Evolutionary conservation across 2,113 vertebrate species (phyloP).

Genomic region (Tragulus kanchil): DNA sequence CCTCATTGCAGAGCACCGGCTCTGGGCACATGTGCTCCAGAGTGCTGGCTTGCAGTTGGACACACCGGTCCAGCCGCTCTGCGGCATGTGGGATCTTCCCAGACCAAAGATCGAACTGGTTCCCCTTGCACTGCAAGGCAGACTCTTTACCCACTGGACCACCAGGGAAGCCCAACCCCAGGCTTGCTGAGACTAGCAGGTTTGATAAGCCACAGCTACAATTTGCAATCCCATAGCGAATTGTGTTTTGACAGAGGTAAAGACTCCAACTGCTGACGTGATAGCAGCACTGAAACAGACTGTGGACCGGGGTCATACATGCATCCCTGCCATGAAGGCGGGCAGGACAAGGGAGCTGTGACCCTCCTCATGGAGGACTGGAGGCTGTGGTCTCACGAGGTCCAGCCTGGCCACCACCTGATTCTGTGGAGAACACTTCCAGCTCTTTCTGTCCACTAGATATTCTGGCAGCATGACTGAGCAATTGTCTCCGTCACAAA

Average conservation of each 20-base stretch:
- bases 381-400: not conserved
- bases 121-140: too few relatives aligned
- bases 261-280: rapidly evolving
- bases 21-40: too few relatives aligned
- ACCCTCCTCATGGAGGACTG: rapidly evolving
- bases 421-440: not conserved
- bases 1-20: too few relatives aligned
- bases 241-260: not conserved
- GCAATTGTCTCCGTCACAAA: not conserved
- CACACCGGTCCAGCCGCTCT: too few relatives aligned
- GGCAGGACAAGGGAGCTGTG: not conserved
- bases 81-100: too few relatives aligned
- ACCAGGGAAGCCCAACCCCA: too few relatives aligned
- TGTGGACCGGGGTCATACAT: not conserved
- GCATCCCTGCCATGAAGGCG: not conserved
- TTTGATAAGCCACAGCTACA: not conserved
- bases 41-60: too few relatives aligned
- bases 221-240: not conserved
- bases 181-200: not conserved
- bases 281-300: not conserved
- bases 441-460: not conserved
- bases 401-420: not conserved
- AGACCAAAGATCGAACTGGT: too few relatives aligned
- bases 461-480: rapidly evolving
- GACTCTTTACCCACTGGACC: too few relatives aligned